phyloP scores from a whole-genome alignment of 2,113 vertebrate genomes.

The Lamprotornis superbus region DNA sequence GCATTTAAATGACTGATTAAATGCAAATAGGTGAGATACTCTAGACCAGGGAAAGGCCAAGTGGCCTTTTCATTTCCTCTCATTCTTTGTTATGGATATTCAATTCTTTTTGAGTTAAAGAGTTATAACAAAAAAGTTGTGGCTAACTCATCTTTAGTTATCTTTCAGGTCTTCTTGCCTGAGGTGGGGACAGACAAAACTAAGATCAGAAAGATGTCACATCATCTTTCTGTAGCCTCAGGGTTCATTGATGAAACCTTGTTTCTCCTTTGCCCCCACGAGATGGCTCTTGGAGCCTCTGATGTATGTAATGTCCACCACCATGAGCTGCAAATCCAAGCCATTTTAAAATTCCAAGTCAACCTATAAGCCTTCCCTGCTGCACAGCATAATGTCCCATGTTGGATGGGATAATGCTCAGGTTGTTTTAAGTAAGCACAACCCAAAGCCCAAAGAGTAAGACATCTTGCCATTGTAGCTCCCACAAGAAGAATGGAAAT shows the following conservation, averaged over 20 bases:
- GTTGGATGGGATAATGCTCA: not conserved
- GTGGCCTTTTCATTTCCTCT: not conserved
- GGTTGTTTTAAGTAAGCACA: not conserved
- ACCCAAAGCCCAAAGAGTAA: not conserved
- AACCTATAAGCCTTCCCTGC: not conserved
- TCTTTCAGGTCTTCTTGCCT: not conserved
- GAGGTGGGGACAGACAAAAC: not conserved
- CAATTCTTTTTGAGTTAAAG: not conserved
- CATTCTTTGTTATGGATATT: not conserved
- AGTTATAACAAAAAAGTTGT: not conserved
- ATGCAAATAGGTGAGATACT: not conserved
- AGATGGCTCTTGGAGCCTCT: not conserved
- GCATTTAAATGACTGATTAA: not conserved
- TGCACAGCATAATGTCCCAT: rapidly evolving
- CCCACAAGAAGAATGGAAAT: not conserved
- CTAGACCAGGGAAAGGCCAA: not conserved
- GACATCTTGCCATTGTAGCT: not conserved
- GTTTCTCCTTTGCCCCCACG: not conserved
- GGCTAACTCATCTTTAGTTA: not conserved
- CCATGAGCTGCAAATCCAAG: not conserved
- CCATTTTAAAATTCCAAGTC: not conserved
- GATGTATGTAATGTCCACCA: not conserved
- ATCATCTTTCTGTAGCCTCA: not conserved
- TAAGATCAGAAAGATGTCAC: not conserved
- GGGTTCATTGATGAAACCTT: not conserved